Percentiles rank a stretch among this genome's conserved stretches.
Conservation (phyloP, 2,113 vertebrate genomes). For the Python bivittatus region DNA sequence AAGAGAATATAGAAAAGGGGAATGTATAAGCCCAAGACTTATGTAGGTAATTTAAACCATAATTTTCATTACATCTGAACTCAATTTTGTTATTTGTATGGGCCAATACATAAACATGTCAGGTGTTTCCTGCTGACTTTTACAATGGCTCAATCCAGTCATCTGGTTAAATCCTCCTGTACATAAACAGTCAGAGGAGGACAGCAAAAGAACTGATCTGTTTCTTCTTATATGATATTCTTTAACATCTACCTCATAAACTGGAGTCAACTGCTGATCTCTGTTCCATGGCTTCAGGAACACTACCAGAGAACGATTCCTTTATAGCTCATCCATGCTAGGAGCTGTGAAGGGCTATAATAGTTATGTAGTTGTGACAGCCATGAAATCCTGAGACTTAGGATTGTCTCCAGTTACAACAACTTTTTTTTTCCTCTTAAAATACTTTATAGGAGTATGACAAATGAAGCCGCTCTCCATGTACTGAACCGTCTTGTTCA, state of each 20-base stretch:
- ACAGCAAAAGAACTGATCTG: not conserved
- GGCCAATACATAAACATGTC: not conserved
- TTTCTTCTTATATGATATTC: not conserved
- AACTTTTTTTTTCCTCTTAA: not conserved
- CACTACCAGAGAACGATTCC: slow-evolving; percentile 19
- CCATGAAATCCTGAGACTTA: slow-evolving; percentile 50
- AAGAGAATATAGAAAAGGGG: not conserved
- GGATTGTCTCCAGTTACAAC: slow-evolving; percentile 48
- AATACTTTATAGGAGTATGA: not conserved
- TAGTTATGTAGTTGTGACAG: slow-evolving; percentile 47
- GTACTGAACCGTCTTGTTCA: slow-evolving; percentile 25
- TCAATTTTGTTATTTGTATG: not conserved
- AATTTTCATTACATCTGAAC: not conserved
- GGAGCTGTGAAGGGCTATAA: slow-evolving; percentile 20
- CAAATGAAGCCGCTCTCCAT: slow-evolving; percentile 17
- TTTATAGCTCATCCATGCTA: slow-evolving; percentile 29
- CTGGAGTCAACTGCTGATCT: not conserved
- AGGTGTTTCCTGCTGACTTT: not conserved
- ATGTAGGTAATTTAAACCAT: not conserved
- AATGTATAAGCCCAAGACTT: not conserved
- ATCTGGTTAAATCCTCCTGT: not conserved
- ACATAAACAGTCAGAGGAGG: not conserved
- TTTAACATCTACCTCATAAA: not conserved
- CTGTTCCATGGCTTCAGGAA: not conserved
- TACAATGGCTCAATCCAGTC: not conserved